These are phyloP conservation scores for Gymnocheta viridis DNA, from an alignment of 2,888 invertebrate genomes.

Conservation along the genomic window DNA sequence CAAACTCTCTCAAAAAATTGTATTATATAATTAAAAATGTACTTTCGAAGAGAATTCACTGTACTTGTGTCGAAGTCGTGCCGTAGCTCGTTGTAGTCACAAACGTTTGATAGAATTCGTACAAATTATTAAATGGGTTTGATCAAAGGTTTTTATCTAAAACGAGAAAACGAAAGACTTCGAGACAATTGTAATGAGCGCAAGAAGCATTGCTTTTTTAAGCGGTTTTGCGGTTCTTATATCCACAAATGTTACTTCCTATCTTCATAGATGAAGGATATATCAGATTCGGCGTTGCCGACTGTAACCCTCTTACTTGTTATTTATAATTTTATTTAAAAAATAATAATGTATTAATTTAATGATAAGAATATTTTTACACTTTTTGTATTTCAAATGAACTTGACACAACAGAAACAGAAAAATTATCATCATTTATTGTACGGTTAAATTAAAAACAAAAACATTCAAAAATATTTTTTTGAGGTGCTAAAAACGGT, in stretches of 20 bases:
- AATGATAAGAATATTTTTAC: slow-evolving; percentile 49
- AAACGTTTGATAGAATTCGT: no score
- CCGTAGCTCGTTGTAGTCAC: no score
- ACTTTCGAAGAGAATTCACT: no score
- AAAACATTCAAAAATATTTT: slow-evolving; percentile 22
- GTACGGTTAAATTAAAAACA: slow-evolving; percentile 30
- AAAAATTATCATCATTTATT: slow-evolving; percentile 40
- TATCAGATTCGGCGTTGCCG: background rate
- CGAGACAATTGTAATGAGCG: no score
- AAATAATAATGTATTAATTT: slow-evolving; percentile 14
- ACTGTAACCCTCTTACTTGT: background rate
- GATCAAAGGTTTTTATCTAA: no score
- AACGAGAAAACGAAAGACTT: no score
- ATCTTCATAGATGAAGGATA: background rate
- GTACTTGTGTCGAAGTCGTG: no score
- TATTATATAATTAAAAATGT: no score
- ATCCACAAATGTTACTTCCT: background rate
- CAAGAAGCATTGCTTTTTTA: no score
- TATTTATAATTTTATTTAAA: slow-evolving; percentile 16
- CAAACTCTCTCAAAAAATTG: no score
- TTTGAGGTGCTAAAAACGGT: slow-evolving; percentile 19
- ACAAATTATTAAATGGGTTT: no score
- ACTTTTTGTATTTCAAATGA: slow-evolving; percentile 46
- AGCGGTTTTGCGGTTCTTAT: slow-evolving; percentile 10
- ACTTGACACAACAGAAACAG: slow-evolving; percentile 59